phyloP scores from a whole-genome alignment of 1,140 invertebrate genomes.

The Drosophila virilis region DNA sequence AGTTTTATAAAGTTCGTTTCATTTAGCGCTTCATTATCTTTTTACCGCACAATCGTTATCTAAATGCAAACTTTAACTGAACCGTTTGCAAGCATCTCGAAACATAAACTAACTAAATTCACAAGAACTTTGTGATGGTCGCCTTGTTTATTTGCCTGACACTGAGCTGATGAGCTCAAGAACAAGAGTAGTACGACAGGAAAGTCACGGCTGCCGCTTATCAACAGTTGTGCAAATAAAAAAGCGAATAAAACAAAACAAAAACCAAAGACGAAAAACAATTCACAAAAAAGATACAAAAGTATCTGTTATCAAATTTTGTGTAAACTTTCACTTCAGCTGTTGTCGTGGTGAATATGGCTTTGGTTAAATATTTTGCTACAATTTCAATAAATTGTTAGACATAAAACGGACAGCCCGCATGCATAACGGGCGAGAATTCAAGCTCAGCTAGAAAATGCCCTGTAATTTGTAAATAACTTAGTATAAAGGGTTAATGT shows the following conservation, averaged over 20 bases:
- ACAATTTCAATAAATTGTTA: constrained; percentile 20
- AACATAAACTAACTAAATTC: constrained; percentile 1
- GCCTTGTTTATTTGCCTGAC: constrained; percentile 4
- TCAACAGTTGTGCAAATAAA: constrained; percentile 39
- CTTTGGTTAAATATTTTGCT: constrained; percentile 7
- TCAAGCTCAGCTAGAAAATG: neutral
- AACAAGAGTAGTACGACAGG: neutral
- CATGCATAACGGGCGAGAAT: neutral
- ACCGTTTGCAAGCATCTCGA: neutral
- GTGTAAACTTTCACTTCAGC: constrained; percentile 31
- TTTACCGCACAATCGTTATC: neutral
- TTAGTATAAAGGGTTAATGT: too few species aligned
- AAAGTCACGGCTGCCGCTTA: constrained; percentile 16
- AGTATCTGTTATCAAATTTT: constrained; percentile 18
- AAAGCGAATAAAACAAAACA: neutral
- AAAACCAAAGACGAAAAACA: neutral
- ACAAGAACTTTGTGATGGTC: neutral
- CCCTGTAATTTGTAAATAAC: neutral
- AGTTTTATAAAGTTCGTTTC: too few species aligned
- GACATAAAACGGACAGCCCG: constrained; percentile 2
- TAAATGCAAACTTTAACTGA: neutral
- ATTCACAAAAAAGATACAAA: neutral
- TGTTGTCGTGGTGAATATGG: neutral
- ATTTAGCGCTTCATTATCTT: neutral
- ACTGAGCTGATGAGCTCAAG: constrained; percentile 6